These are phyloP conservation scores for Tetragonula carbonaria DNA, from an alignment of 2,888 invertebrate species.

Conservation along the genomic window DNA sequence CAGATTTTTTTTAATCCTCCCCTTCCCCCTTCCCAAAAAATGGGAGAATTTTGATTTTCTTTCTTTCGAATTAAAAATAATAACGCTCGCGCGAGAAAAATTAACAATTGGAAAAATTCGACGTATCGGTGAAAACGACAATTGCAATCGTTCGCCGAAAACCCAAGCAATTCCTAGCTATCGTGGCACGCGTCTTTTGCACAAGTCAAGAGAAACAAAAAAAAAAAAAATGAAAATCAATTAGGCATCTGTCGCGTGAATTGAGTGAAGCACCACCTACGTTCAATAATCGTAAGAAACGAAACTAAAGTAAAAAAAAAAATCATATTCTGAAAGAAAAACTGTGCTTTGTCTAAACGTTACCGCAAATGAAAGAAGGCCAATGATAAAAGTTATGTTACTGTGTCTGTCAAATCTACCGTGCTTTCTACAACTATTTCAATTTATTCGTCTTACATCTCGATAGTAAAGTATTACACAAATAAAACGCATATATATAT, in stretches of 20 bases:
- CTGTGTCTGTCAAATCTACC: slow-evolving; percentile 59
- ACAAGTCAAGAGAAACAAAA: slow-evolving; percentile 30
- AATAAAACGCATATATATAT: slow-evolving; percentile 29
- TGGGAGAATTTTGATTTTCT: not conserved
- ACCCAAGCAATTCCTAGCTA: slow-evolving; percentile 34
- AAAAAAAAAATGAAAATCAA: slow-evolving; percentile 15
- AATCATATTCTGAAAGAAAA: not conserved
- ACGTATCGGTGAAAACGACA: slow-evolving; percentile 21
- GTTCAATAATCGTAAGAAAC: slow-evolving; percentile 40
- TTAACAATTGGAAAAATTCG: not conserved
- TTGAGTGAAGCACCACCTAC: slow-evolving; percentile 53
- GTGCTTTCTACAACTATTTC: slow-evolving; percentile 65
- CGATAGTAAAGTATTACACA: slow-evolving; percentile 40
- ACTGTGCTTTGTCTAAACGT: slow-evolving; percentile 57
- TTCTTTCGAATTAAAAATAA: not conserved
- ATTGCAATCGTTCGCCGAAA: not conserved
- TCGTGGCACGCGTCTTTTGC: slow-evolving; percentile 33
- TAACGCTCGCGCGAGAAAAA: not conserved
- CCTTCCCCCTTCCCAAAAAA: not conserved
- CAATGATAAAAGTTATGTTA: not conserved
- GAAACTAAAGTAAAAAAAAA: slow-evolving; percentile 29
- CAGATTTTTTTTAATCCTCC: not conserved
- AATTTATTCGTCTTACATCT: slow-evolving; percentile 40
- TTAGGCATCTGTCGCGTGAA: slow-evolving; percentile 52
- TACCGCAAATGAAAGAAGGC: slow-evolving; percentile 53